A percentile compares a stretch with the other conserved stretches of the same genome.
Evolutionary conservation across 2,797 vertebrate genomes (phyloP).

Genomic region (Merluccius polli): DNA sequence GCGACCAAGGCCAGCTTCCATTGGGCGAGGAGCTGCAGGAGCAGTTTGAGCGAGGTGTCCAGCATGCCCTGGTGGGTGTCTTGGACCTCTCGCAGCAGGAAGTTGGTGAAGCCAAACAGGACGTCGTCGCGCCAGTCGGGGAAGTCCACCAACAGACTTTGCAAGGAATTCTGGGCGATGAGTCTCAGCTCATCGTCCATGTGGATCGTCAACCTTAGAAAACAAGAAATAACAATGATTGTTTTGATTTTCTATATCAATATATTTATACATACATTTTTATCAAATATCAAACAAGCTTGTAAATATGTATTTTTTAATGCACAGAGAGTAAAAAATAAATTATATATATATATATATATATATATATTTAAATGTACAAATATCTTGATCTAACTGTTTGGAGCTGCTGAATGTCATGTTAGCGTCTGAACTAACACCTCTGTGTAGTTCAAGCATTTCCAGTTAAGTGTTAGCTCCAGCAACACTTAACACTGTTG

Average conservation of each 20-base stretch:
- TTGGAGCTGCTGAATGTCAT: neutral
- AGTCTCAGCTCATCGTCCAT: slow-evolving; percentile 97
- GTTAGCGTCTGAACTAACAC: neutral
- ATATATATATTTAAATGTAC: too few species aligned
- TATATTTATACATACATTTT: too few species aligned
- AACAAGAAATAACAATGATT: neutral
- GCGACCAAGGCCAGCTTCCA: slow-evolving; percentile 89
- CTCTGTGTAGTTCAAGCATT: neutral
- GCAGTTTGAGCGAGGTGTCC: slow-evolving; percentile 89
- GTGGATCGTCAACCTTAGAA: slow-evolving; percentile 88
- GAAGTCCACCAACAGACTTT: slow-evolving; percentile 93
- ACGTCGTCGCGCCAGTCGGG: slow-evolving; percentile 95
- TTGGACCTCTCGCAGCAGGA: slow-evolving; percentile 90
- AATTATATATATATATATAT: too few species aligned
- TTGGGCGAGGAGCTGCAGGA: slow-evolving; percentile 93
- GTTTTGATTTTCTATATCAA: too few species aligned
- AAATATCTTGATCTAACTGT: neutral
- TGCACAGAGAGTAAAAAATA: neutral
- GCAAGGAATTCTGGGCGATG: slow-evolving; percentile 95
- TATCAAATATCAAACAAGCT: too few species aligned
- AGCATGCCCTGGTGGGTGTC: slow-evolving; percentile 90
- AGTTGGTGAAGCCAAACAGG: slow-evolving; percentile 92
- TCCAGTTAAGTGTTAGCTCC: neutral
- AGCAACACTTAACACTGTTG: neutral
- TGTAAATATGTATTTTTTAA: too few species aligned